phyloP scores from a whole-genome alignment of 1,140 invertebrate species.

The Bombyx mandarina region DNA sequence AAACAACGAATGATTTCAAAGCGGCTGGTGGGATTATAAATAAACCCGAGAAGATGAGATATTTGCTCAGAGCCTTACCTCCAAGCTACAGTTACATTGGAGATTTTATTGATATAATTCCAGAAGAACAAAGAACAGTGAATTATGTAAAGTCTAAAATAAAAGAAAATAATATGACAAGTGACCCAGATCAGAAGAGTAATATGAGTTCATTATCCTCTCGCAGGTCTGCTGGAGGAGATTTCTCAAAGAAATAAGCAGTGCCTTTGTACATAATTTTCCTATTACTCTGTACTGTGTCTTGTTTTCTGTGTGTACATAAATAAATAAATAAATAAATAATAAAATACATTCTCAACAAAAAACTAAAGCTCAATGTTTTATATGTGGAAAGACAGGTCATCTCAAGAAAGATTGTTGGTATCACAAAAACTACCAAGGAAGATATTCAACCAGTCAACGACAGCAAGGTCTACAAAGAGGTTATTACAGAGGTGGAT shows the following conservation, averaged over 20 bases:
- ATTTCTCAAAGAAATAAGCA: no score
- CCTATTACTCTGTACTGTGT: no score
- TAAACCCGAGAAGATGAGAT: constrained; percentile 45
- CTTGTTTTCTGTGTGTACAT: no score
- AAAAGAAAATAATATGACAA: constrained; percentile 36
- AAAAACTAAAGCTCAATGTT: constrained; percentile 27
- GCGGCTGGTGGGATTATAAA: constrained; percentile 29
- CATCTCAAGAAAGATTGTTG: constrained; percentile 26
- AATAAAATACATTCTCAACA: constrained; percentile 25
- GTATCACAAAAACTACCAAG: constrained; percentile 16
- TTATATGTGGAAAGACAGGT: constrained; percentile 32
- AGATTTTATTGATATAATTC: constrained; percentile 35
- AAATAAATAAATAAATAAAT: no score
- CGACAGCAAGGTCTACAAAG: constrained; percentile 20
- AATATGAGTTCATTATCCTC: no score
- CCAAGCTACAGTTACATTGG: constrained; percentile 34
- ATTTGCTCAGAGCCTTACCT: constrained; percentile 33
- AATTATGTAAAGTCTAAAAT: constrained; percentile 55
- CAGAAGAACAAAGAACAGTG: constrained; percentile 43
- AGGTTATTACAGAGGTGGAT: constrained; percentile 23
- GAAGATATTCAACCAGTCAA: not conserved
- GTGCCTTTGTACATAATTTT: no score
- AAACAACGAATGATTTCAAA: constrained; percentile 38
- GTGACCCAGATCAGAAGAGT: constrained; percentile 21
- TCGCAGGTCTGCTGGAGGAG: no score